These are phyloP conservation scores for Cactoblastis cactorum DNA, from an alignment of 2,888 invertebrate species.

Conservation along the genomic window DNA sequence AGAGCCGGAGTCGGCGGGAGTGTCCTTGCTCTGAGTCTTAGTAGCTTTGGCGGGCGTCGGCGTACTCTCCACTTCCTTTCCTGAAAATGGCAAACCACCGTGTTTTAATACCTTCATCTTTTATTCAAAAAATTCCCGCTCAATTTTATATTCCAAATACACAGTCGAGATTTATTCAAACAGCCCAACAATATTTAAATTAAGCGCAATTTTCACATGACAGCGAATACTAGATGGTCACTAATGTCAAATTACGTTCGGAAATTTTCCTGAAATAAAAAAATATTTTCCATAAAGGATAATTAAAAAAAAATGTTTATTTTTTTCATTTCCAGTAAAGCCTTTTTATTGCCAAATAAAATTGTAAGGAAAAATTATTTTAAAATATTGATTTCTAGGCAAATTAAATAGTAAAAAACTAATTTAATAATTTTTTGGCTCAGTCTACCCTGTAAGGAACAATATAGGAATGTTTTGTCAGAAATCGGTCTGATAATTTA, in stretches of 20 bases:
- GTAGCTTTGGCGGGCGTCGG: constrained; percentile 56
- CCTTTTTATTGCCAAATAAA: too few species aligned
- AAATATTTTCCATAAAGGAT: neutral
- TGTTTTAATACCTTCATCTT: neutral
- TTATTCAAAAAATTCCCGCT: neutral
- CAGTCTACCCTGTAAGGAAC: too few species aligned
- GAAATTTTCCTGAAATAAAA: neutral
- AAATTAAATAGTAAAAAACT: too few species aligned
- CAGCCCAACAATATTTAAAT: neutral
- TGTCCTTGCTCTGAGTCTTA: constrained; percentile 71
- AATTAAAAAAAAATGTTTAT: neutral
- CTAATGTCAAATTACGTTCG: neutral
- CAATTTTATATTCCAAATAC: neutral
- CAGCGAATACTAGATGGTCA: neutral
- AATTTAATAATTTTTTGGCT: too few species aligned
- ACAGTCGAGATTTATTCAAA: neutral
- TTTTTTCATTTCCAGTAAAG: neutral
- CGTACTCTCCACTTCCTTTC: constrained; percentile 52
- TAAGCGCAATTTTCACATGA: neutral
- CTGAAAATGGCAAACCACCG: constrained; percentile 33
- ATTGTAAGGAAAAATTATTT: too few species aligned
- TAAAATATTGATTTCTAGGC: too few species aligned
- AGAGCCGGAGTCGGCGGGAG: constrained; percentile 68
- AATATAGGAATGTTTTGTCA: too few species aligned
- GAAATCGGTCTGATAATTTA: too few species aligned